Conservation (phyloP, 2,888 invertebrate genomes). For the Amiota minor region DNA sequence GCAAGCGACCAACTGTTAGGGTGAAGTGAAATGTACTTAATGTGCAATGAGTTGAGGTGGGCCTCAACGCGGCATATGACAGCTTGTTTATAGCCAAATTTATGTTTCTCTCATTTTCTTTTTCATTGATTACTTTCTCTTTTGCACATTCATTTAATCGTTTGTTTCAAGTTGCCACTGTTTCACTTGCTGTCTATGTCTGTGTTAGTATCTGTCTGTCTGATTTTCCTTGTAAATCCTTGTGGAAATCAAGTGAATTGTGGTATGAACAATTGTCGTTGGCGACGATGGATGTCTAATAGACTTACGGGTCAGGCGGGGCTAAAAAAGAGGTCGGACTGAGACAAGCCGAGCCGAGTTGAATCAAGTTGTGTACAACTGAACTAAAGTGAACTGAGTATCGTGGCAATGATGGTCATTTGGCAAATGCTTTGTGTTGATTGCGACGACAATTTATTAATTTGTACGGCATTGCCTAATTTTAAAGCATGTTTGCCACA, state of each 20-base stretch:
- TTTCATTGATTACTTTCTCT: too few species aligned
- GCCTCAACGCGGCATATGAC: background rate
- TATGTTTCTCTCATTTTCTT: background rate
- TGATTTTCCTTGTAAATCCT: slow-evolving; percentile 40
- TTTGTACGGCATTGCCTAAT: slow-evolving; percentile 2
- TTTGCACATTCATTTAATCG: too few species aligned
- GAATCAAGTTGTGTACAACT: too few species aligned
- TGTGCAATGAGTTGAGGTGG: too few species aligned
- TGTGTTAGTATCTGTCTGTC: slow-evolving; percentile 9
- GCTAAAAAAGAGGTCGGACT: too few species aligned
- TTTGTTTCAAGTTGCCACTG: too few species aligned
- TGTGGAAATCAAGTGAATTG: slow-evolving; percentile 60
- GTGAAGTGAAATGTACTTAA: background rate
- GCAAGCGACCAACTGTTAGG: background rate
- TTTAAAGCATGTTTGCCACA: background rate
- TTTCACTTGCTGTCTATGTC: too few species aligned
- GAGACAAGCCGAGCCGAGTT: too few species aligned
- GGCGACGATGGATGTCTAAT: too few species aligned
- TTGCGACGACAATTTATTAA: background rate
- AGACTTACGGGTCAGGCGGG: too few species aligned
- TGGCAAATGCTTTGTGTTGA: background rate
- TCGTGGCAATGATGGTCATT: background rate
- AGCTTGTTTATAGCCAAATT: slow-evolving; percentile 12
- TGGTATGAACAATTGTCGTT: slow-evolving; percentile 10
- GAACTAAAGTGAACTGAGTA: too few species aligned